These are phyloP conservation scores for Paracentrotus lividus DNA, from an alignment of 53 echinoderm and acorn worm genomes.

Conservation along the genomic window DNA sequence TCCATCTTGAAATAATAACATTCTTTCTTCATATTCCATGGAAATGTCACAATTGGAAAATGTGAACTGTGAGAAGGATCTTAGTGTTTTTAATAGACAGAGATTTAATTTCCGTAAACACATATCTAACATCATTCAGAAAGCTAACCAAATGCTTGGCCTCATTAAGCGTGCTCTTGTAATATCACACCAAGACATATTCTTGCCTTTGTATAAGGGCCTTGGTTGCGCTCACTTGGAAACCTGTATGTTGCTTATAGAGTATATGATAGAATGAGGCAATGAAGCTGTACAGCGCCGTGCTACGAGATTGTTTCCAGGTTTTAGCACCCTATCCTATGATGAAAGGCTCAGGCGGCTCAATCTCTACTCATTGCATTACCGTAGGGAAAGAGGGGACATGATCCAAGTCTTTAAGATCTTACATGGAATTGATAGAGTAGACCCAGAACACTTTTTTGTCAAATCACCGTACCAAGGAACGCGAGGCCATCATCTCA, in stretches of 20 bases:
- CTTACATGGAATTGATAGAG: too few species aligned
- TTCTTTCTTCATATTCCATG: not conserved
- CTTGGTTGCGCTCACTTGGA: not conserved
- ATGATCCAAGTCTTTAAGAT: too few species aligned
- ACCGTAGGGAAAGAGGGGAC: too few species aligned
- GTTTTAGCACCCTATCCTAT: too few species aligned
- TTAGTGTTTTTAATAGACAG: not conserved
- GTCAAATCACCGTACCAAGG: too few species aligned
- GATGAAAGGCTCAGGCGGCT: not conserved
- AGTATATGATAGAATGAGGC: not conserved
- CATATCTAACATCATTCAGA: not conserved
- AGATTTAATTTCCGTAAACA: not conserved
- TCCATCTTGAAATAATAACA: not conserved
- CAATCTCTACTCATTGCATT: not conserved
- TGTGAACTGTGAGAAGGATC: not conserved
- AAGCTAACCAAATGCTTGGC: not conserved
- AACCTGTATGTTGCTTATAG: too few species aligned
- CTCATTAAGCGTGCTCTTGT: not conserved
- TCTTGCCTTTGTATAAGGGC: not conserved
- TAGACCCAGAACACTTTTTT: too few species aligned
- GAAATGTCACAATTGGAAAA: too few species aligned
- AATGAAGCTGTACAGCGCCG: not conserved
- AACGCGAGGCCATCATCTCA: not conserved
- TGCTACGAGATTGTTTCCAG: not conserved
- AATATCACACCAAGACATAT: not conserved